phyloP scores from a whole-genome alignment of 2,888 invertebrate genomes.

The Meloe dianella region DNA sequence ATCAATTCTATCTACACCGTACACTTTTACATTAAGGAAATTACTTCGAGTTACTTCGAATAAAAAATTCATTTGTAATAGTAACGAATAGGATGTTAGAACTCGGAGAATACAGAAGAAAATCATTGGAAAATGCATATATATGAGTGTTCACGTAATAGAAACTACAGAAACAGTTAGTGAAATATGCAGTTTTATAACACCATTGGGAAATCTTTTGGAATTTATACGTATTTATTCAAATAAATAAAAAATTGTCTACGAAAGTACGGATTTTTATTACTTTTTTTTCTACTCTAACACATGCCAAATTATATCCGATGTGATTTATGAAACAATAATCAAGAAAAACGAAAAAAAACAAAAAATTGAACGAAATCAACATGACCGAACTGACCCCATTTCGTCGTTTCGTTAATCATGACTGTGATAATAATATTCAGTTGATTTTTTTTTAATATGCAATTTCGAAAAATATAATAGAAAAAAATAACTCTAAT shows the following conservation, averaged over 20 bases:
- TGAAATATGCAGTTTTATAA: constrained; percentile 29
- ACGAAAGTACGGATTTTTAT: constrained; percentile 23
- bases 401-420: neutral
- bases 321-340: neutral
- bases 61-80: neutral
- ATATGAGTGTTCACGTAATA: neutral
- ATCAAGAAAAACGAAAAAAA: neutral
- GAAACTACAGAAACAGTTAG: constrained; percentile 20
- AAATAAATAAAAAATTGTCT: constrained; percentile 24
- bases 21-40: too few relatives aligned
- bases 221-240: constrained; percentile 31
- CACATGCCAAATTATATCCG: neutral
- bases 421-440: neutral
- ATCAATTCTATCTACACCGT: too few relatives aligned
- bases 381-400: neutral
- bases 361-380: neutral
- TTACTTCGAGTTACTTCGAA: too few relatives aligned
- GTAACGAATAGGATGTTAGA: neutral
- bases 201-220: constrained; percentile 28
- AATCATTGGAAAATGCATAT: constrained; percentile 11
- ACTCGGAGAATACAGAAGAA: neutral
- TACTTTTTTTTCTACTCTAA: constrained; percentile 12
- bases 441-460: neutral
- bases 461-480: neutral
- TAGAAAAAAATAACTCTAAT: neutral